Percentiles rank a stretch among this genome's conserved stretches.
phyloP scores from a whole-genome alignment of 2,888 invertebrate genomes.

The Lepeophtheirus nordmannii region DNA sequence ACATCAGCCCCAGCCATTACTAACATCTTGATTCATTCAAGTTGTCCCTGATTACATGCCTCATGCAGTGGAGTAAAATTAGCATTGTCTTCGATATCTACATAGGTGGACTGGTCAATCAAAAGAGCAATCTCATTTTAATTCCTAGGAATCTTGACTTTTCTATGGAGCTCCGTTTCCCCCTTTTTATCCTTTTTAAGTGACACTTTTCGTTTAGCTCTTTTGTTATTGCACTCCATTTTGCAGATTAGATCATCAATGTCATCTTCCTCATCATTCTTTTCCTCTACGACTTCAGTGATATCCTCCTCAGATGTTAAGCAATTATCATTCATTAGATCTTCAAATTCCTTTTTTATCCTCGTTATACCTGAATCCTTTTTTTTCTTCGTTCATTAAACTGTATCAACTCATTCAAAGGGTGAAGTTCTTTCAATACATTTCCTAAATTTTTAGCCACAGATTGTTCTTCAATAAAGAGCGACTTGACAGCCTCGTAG shows the following conservation, averaged over 20 bases:
- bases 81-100: constrained; percentile 8
- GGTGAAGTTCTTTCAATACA: neutral
- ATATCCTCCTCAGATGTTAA: neutral
- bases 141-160: neutral
- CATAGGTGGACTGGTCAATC: neutral
- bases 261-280: neutral
- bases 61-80: constrained; percentile 16
- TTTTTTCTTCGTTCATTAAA: constrained; percentile 5
- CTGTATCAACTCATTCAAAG: neutral
- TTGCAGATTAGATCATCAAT: neutral
- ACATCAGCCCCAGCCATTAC: neutral
- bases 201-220: neutral
- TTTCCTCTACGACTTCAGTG: neutral
- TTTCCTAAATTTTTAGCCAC: neutral
- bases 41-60: neutral
- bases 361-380: neutral
- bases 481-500: neutral
- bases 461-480: neutral
- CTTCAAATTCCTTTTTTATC: neutral
- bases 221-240: neutral
- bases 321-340: neutral
- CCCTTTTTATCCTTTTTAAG: neutral
- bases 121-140: neutral
- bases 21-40: constrained; percentile 1
- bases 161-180: constrained; percentile 12